Percentiles rank a stretch among this genome's conserved stretches.
Evolutionary conservation across 2,113 vertebrate genomes (phyloP).

Genomic region (Channa argus): DNA sequence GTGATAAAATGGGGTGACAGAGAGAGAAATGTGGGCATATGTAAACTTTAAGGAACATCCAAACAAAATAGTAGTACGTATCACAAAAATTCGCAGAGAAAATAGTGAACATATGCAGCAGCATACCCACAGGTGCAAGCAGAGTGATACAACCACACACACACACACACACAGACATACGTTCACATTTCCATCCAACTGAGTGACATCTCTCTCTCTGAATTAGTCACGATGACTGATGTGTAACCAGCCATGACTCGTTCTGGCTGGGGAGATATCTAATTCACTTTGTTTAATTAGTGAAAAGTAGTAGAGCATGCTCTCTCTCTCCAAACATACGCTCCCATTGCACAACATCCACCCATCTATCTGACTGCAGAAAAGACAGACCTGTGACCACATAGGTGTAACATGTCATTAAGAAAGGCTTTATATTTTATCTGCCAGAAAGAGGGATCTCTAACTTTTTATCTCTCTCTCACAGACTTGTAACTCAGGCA

Average conservation of each 20-base stretch:
- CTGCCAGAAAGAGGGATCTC: slow-evolving; percentile 35
- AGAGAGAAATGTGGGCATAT: slow-evolving; percentile 6
- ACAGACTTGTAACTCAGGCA: slow-evolving; percentile 16
- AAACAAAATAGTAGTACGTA: slow-evolving; percentile 10
- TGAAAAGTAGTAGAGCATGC: slow-evolving; percentile 76
- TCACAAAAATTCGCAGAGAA: neutral
- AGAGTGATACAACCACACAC: slow-evolving; percentile 26
- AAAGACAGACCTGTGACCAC: slow-evolving; percentile 41
- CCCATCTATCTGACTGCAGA: slow-evolving; percentile 16
- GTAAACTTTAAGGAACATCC: slow-evolving; percentile 49
- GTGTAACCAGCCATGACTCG: slow-evolving; percentile 76
- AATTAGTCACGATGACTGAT: slow-evolving; percentile 78
- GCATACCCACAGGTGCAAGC: slow-evolving; percentile 23
- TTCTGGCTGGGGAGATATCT: slow-evolving; percentile 76
- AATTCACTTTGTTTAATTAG: slow-evolving; percentile 82
- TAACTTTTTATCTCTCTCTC: slow-evolving; percentile 28
- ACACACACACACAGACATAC: slow-evolving; percentile 3
- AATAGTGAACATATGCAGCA: slow-evolving; percentile 11
- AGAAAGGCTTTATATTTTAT: slow-evolving; percentile 37
- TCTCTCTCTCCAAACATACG: slow-evolving; percentile 52
- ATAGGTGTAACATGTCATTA: slow-evolving; percentile 32
- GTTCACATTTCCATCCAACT: slow-evolving; percentile 39
- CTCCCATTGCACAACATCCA: slow-evolving; percentile 50
- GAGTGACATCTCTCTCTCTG: slow-evolving; percentile 76
- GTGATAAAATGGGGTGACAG: slow-evolving; percentile 62